Base-by-base conservation (phyloP, 2,797 vertebrate genomes). In the Pteropus rufus region DNA sequence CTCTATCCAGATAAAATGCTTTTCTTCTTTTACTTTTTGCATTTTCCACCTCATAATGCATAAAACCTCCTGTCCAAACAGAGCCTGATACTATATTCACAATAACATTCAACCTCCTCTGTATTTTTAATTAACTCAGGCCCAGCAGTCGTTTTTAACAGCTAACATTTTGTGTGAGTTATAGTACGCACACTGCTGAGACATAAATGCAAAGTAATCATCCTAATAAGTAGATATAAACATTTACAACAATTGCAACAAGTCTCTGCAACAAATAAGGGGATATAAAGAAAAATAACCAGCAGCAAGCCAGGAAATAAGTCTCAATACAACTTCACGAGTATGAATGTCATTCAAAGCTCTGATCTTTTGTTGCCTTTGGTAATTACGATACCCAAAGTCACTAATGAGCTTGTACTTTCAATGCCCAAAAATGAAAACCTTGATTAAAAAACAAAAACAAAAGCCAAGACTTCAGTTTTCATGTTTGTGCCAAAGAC, bases 61-160 rank as follows among this genome's bases (percentile, higher is more conserved):
- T 65, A 89, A 86, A 94, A 93, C 58, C 10, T 75, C 46, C 69
- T 96, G 67, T 97, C 94, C 89, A 97, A 97, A 97, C 75, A 96
- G 36, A 97, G 93, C 90, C 76, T 86, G 31, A 95, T 87, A 82
- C 70, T 94, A 80, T 41, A 89, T 94, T 93, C 96, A 97, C 96
- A 92, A 76, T 97, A 60, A 96, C 67, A 97, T 77, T 93, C 92
- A 96, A 67, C 86, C 81, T 97, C 75, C 94, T 97, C 94, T 96
- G 91, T 97, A 96, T 81, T 97, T 97, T 98, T 97, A 97, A 98
- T 97, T 97, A 98, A 98, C 96, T 92, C 36, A 54, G 84, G 85
- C 97, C 82, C 96, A 97, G 96, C 96, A 96, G 96, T 97, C 12
- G 14, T 96, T 97, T 96, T 92, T 92, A 97, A 94, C 77, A 97